Evolutionary conservation across 2,797 vertebrate species (phyloP), one percentile per base, ranked within the genome.

Genomic region (Diglossa cyanea): DNA sequence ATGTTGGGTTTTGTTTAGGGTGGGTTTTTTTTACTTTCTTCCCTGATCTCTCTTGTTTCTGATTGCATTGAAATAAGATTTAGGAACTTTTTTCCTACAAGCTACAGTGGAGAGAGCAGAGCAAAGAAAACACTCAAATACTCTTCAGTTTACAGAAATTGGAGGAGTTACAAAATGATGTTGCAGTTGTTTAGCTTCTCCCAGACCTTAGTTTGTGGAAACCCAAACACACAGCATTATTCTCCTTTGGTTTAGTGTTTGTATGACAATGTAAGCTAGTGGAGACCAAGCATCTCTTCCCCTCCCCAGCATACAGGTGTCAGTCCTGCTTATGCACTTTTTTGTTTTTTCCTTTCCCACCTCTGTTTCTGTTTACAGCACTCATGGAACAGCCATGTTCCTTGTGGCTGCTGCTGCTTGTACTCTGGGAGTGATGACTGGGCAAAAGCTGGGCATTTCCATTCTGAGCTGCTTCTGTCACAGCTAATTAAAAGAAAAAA

Each of bases 171-270:
- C 71, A 96, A 97, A 96, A 95, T 72, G 30, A 75, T 76, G 88
- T 86, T 92, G 91, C 96, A 89, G 91, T 94, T 92, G 76, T 90
- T 73, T 72, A 96, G 90, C n/a, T 90, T 91, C 50, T 88, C 66
- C 86, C 86, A 73, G 26, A 65, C 37, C 5, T 51, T 50, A 47
- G 25, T 92, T 93, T 95, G 86, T 94, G 96, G 93, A 96, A 94
- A 93, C 75, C 51, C 88, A 95, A 94, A 83, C 63, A 40, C 17
- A 92, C 60, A 71, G 88, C 91, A 91, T 93, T 91, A 48, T 44
- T 94, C 83, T 93, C 58, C 55, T 95, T 91, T 82, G 86, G 96
- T 93, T 94, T 86, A 73, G 33, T 79, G 37, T 85, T 62, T 74
- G 40, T 91, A 42, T 66, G 65, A 55, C 50, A 37, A 30, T 53